These are phyloP conservation scores for Oryzias woworae DNA, from an alignment of 2,113 vertebrate species.

Conservation along the genomic window DNA sequence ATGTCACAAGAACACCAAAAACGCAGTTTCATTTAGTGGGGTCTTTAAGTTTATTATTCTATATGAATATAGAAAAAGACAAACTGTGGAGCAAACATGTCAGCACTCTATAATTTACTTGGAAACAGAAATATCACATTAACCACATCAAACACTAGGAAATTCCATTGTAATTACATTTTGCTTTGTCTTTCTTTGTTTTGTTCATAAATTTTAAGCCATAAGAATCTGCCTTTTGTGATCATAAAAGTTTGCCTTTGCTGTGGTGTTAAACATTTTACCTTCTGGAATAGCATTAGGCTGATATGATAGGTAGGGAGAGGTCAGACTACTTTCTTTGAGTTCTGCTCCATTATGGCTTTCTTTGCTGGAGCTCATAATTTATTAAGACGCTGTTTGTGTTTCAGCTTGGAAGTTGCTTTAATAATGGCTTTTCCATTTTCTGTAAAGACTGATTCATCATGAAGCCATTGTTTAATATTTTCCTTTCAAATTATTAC, in stretches of 20 bases:
- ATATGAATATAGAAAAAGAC: no score
- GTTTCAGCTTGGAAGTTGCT: slow-evolving; percentile 11
- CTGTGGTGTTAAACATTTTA: background rate
- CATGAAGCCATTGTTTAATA: background rate
- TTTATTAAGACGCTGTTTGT: slow-evolving; percentile 32
- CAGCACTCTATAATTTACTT: no score
- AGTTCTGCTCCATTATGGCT: slow-evolving; percentile 20
- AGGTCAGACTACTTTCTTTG: slow-evolving; percentile 10
- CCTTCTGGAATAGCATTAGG: background rate
- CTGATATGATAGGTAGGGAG: background rate
- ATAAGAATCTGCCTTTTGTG: background rate
- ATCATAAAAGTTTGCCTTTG: background rate
- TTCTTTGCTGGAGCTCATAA: slow-evolving; percentile 25
- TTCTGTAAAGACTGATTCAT: slow-evolving; percentile 24
- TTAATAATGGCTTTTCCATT: slow-evolving; percentile 48
- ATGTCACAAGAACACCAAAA: no score
- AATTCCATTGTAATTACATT: no score
- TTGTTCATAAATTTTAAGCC: background rate
- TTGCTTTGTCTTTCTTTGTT: background rate
- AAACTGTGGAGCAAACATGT: no score
- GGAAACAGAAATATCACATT: no score
- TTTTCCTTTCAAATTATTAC: background rate
- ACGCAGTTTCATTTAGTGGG: no score
- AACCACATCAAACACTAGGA: no score
- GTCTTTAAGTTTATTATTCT: no score